phyloP scores from a whole-genome alignment of 37 sponge, comb jelly and placozoan species.

The Aplysina aerophoba region DNA sequence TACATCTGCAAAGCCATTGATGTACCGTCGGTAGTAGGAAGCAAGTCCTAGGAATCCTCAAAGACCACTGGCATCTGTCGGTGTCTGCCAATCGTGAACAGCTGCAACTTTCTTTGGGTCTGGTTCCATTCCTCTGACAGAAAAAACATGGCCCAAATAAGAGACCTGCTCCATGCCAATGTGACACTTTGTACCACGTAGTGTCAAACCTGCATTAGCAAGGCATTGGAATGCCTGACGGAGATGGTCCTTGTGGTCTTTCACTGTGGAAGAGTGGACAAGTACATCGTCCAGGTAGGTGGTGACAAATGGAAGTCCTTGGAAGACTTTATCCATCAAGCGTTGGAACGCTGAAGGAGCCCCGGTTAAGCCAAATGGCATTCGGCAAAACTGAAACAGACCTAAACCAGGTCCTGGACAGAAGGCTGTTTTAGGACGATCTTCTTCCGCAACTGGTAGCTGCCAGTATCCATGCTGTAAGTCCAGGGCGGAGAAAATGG shows the following conservation, averaged over 20 bases:
- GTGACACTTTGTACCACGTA: constrained; percentile 56
- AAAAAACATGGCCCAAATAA: constrained; percentile 56
- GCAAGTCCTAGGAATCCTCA: constrained; percentile 57
- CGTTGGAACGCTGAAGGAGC: constrained; percentile 68
- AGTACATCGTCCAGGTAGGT: constrained; percentile 64
- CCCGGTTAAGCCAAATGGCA: constrained; percentile 65
- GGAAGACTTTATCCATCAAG: constrained; percentile 54
- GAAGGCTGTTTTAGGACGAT: constrained; percentile 61
- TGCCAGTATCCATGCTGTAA: too few species aligned
- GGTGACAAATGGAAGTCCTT: constrained; percentile 53
- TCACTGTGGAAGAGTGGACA: constrained; percentile 31
- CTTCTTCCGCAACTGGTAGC: constrained; percentile 56
- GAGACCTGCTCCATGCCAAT: constrained; percentile 39
- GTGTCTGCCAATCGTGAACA: constrained; percentile 44
- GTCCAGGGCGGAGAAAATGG: too few species aligned
- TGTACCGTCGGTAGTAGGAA: constrained; percentile 66
- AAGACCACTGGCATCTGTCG: constrained; percentile 27
- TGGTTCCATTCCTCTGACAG: constrained; percentile 53
- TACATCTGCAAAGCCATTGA: constrained; percentile 38
- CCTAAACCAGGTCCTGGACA: constrained; percentile 71
- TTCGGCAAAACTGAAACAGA: constrained; percentile 50
- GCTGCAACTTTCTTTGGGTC: constrained; percentile 54
- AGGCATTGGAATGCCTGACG: constrained; percentile 56
- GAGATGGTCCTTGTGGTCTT: constrained; percentile 45
- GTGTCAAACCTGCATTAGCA: constrained; percentile 51